Base-by-base conservation (phyloP, 64 coral and sea anemone species). In the Actinia tenebrosa region DNA sequence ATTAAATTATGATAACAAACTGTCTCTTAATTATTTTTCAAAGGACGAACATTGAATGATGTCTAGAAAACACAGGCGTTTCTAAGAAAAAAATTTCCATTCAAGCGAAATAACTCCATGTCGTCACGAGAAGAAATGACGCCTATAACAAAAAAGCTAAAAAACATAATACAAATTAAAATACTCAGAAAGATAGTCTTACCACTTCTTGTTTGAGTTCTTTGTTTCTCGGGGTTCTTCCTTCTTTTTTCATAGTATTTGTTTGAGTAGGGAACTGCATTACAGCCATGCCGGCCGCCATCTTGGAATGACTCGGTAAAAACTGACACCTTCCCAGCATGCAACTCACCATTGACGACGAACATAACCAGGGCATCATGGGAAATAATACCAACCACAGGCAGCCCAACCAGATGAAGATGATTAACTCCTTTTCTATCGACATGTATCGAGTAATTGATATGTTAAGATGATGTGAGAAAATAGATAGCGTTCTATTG, bases 261-360 rank as follows among this genome's bases (percentile, higher is more conserved):
- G 66, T 96, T 92, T 87, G 91, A 84, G 88, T 93, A 42, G 91
- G 94, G 69, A 96, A 89, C 89, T 92, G 94, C 94, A 96, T 96
- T 82, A 96, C 89, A 92, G 88, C 94, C 84, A 91, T 96, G 53
- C 94, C 94, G 94, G 94, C 94, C 91, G 94, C 94, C 94, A 96
- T 96, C 87, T 93, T 96, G 94, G 91, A 92, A 96, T 93, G 91
- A 93, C 91, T 93, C 87, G 80, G 94, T 88, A 52, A 96, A 96
- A 96, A 82, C 89, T 92, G 19, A 88, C 78, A 60, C 66, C 37
- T 14, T 60, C 85, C 94, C 94, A 80, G 53, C 44, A 96, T 96
- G 60, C 91, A 19, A 62, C 10, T 9, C 69, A 43, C 27, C 23
- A 75, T 75, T 66, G 63, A 66, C 46, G 37, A 66, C 23, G 10